Percentiles rank a stretch among this genome's conserved stretches.
Conservation (phyloP, 2,113 vertebrate species). For the Vicugna pacos region DNA sequence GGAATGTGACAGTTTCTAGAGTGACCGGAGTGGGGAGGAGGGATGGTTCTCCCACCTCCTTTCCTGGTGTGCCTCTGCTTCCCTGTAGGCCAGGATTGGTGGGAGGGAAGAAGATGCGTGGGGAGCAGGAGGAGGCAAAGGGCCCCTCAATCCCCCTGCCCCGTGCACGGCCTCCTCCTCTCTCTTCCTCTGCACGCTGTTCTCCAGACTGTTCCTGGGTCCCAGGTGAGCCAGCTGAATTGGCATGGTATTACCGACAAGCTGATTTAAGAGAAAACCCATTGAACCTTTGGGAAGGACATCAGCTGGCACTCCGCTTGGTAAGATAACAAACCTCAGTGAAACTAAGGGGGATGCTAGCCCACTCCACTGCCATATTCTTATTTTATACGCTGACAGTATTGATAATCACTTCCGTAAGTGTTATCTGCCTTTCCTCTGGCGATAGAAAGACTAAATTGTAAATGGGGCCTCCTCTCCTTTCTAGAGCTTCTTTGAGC, state of each 20-base stretch:
- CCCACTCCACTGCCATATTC: background rate
- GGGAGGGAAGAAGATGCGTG: background rate
- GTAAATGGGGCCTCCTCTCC: slow-evolving; percentile 24
- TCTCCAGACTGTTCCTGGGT: background rate
- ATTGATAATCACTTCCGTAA: slow-evolving; percentile 9
- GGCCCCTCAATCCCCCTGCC: background rate
- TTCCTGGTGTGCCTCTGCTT: background rate
- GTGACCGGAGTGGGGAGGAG: background rate
- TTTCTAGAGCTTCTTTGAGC: slow-evolving; percentile 41
- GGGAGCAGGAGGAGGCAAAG: background rate
- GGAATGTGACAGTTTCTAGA: background rate
- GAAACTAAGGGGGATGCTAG: background rate
- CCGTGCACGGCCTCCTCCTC: background rate
- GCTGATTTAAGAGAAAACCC: slow-evolving; percentile 49
- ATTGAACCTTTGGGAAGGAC: slow-evolving; percentile 59
- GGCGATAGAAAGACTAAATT: slow-evolving; percentile 39
- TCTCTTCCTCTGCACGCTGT: background rate
- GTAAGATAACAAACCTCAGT: slow-evolving; percentile 27
- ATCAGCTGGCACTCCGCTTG: background rate
- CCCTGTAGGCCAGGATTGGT: background rate
- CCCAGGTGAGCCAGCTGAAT: slow-evolving; percentile 1
- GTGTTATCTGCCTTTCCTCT: slow-evolving; percentile 18
- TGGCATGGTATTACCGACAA: slow-evolving; percentile 39
- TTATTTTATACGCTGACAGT: slow-evolving; percentile 32
- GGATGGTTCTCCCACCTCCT: background rate